phyloP scores from a whole-genome alignment of 2,888 invertebrate species.

The Drosophila meridiana region DNA sequence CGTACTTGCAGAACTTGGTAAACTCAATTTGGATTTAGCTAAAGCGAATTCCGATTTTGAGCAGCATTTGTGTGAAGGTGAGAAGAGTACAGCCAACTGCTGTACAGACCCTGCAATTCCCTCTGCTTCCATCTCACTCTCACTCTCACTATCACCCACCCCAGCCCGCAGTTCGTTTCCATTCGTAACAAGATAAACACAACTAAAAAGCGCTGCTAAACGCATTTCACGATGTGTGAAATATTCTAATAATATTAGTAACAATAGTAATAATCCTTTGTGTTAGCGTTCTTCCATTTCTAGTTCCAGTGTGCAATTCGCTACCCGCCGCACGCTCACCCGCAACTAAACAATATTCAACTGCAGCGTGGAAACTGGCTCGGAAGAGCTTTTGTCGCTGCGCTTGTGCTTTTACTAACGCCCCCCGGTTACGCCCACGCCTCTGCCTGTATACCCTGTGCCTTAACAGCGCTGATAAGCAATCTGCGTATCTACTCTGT shows the following conservation, averaged over 20 bases:
- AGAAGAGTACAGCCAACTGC: slow-evolving; percentile 28
- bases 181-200: slow-evolving; percentile 31
- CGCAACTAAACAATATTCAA: slow-evolving; percentile 51
- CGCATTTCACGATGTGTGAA: slow-evolving; percentile 13
- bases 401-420: slow-evolving; percentile 62
- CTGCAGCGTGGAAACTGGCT: slow-evolving; percentile 33
- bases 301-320: slow-evolving; percentile 56
- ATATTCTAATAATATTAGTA: not conserved
- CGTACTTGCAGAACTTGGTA: slow-evolving; percentile 75
- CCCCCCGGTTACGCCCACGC: slow-evolving; percentile 20
- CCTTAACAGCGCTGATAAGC: slow-evolving; percentile 49
- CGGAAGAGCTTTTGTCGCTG: slow-evolving; percentile 28
- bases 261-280: slow-evolving; percentile 28
- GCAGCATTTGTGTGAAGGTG: slow-evolving; percentile 83
- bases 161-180: not conserved
- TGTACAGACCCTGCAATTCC: not conserved
- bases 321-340: slow-evolving; percentile 1
- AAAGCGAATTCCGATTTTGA: slow-evolving; percentile 80
- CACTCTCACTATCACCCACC: not conserved
- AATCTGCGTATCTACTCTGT: slow-evolving; percentile 43
- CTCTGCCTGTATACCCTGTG: slow-evolving; percentile 4
- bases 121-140: not conserved
- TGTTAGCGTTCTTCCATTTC: slow-evolving; percentile 47
- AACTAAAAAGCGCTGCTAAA: slow-evolving; percentile 14
- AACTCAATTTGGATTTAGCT: slow-evolving; percentile 77